These are phyloP conservation scores for Exaiptasia diaphana DNA, from an alignment of 64 coral and sea anemone species.

Conservation along the genomic window DNA sequence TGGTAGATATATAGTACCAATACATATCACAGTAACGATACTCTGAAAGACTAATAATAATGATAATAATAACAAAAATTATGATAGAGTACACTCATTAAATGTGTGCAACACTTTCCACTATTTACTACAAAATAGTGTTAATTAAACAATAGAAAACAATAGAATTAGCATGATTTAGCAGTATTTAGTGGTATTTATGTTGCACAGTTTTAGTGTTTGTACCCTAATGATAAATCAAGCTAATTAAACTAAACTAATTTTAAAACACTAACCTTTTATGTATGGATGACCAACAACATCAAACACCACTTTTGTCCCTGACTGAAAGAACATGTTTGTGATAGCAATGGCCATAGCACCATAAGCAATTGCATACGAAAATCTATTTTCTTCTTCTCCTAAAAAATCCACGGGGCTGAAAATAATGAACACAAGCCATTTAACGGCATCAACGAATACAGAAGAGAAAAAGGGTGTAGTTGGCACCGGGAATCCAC, in stretches of 20 bases:
- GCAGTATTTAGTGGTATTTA: too few species aligned
- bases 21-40: neutral
- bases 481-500: too few species aligned
- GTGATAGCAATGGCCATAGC: conserved; percentile 20
- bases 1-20: conserved; percentile 44
- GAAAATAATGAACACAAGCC: too few species aligned
- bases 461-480: too few species aligned
- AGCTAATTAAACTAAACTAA: neutral
- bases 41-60: conserved; percentile 11
- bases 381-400: conserved; percentile 19
- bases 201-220: too few species aligned
- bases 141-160: too few species aligned
- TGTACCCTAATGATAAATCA: too few species aligned
- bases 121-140: too few species aligned
- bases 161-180: too few species aligned
- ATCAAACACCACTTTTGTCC: neutral
- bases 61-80: neutral
- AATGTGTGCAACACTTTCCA: neutral
- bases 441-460: too few species aligned
- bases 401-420: conserved; percentile 46
- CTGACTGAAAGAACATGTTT: neutral
- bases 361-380: conserved; percentile 30
- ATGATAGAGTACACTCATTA: neutral
- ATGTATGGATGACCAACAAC: conserved; percentile 12
- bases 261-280: neutral